Evolutionary conservation across 2,113 vertebrate species (phyloP), one percentile per base, ranked within the genome.

Genomic region (Syrrhaptes paradoxus): DNA sequence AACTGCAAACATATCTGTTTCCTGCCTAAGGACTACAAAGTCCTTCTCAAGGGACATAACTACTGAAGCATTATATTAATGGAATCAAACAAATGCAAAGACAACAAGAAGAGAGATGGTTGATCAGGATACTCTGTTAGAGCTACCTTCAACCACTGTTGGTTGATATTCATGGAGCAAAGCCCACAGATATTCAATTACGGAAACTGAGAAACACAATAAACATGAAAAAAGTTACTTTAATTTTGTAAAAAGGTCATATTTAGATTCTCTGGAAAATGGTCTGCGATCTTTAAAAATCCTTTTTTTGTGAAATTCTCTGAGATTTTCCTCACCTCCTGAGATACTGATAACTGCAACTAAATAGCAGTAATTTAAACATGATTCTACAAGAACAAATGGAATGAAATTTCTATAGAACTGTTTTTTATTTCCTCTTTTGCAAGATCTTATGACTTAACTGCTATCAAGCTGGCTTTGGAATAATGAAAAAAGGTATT

Each of bases 21-120:
- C 96, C 97, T 97, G 91, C 25, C 74, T 81, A 17, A 75, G 67
- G 52, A 95, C 85, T 96, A 92, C 84, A 94, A 97, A 97, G 90
- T 55, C 67, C 70, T 94, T 84, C 77, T 75, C 85, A 87, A 92
- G 76, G 87, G 91, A 94, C 48, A 4, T 8, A 80, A 85, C 54
- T 73, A 57, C 59, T 84, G 88, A 94, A 90, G 75, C 29, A 32
- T 63, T 94, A n/a, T 10, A 93, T 83, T 73, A 87, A 46, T 58
- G 86, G 41, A 71, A 87, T 80, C 80, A 72, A 85, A 92, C 63
- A 87, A 94, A 76, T 68, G 38, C 88, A 78, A 79, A 89, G 48
- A 65, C 61, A 90, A 72, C 32, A 90, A 43, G 83, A 86, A n/a
- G 36, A 49, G 79, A 77, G 9, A 36, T 54, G 36, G 25, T 7